These are phyloP conservation scores for Brachystomella parvula DNA, from an alignment of 1,140 invertebrate species.

Conservation along the genomic window DNA sequence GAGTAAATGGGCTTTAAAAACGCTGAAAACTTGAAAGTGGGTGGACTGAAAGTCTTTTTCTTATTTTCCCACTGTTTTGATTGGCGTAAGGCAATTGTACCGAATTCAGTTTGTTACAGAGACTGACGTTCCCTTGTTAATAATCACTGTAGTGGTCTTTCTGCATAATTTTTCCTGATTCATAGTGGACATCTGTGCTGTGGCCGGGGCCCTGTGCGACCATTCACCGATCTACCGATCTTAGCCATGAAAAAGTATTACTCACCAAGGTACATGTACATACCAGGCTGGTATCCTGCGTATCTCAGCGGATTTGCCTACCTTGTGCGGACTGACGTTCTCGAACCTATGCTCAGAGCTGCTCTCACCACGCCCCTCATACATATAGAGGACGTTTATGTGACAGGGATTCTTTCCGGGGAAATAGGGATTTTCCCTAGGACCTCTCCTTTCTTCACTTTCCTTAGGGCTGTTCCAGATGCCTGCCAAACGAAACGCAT, in stretches of 20 bases:
- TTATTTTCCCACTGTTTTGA: too few relatives aligned
- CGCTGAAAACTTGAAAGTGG: too few relatives aligned
- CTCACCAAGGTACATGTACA: constrained; percentile 19
- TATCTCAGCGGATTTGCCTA: constrained; percentile 41
- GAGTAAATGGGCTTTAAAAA: too few relatives aligned
- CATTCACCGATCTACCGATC: too few relatives aligned
- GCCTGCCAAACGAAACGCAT: constrained; percentile 10
- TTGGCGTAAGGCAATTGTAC: too few relatives aligned
- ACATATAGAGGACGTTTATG: constrained; percentile 47
- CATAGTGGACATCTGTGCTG: background rate
- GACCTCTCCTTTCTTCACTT: constrained; percentile 6
- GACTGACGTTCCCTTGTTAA: too few relatives aligned
- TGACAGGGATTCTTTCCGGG: constrained; percentile 44
- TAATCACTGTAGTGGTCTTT: too few relatives aligned
- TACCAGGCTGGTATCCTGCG: constrained; percentile 33
- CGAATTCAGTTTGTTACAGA: too few relatives aligned
- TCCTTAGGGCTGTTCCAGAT: constrained; percentile 11
- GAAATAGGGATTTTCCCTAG: constrained; percentile 29
- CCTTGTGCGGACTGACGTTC: constrained; percentile 27
- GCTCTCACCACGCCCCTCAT: constrained; percentile 40
- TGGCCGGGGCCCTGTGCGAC: too few relatives aligned
- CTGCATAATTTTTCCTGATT: too few relatives aligned
- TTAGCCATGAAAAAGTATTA: constrained; percentile 22
- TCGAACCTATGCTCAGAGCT: constrained; percentile 36
- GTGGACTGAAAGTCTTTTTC: too few relatives aligned